These are phyloP conservation scores for Morone chrysops DNA, from an alignment of 2,113 vertebrate genomes.

Conservation along the genomic window DNA sequence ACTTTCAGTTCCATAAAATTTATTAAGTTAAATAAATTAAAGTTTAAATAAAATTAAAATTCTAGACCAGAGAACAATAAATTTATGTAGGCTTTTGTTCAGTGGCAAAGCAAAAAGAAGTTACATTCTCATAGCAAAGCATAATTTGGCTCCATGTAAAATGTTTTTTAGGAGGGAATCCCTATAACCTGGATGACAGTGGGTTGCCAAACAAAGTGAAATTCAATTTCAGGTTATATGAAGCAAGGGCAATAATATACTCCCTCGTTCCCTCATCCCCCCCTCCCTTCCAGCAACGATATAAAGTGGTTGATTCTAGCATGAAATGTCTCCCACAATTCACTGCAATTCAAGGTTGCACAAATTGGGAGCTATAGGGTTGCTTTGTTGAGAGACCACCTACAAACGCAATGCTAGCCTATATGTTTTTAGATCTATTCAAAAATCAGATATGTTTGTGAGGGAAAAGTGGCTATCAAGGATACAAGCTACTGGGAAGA, in stretches of 20 bases:
- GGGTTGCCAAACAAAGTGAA: background rate
- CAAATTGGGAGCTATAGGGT: background rate
- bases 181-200: background rate
- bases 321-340: slow-evolving; percentile 3
- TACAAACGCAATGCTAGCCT: background rate
- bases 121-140: background rate
- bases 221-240: slow-evolving; percentile 21
- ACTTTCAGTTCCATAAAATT: background rate
- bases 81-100: background rate
- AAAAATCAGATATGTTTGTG: background rate
- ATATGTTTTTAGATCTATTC: background rate
- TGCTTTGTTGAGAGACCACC: background rate
- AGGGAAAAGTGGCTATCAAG: too few relatives aligned
- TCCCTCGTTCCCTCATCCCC: background rate
- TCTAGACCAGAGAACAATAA: background rate
- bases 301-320: background rate
- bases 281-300: background rate
- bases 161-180: background rate
- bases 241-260: slow-evolving; percentile 14
- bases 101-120: background rate
- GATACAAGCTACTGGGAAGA: background rate
- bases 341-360: background rate
- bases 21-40: background rate
- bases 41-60: background rate
- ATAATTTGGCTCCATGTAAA: background rate